Conservation (phyloP, 2,113 vertebrate species). For the Setophaga kirtlandii region DNA sequence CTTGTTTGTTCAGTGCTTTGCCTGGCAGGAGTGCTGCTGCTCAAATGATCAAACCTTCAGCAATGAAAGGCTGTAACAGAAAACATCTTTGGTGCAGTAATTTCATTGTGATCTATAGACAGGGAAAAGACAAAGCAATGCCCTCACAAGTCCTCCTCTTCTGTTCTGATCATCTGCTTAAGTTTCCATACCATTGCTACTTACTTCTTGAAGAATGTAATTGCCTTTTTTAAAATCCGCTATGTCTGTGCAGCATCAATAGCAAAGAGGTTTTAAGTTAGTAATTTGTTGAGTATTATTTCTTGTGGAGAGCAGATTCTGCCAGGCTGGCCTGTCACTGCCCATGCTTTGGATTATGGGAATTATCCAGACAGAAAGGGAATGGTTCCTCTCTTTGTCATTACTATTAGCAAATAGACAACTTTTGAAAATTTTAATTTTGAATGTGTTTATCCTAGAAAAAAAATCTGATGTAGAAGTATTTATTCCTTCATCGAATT, state of each 20-base stretch:
- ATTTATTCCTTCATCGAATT: not conserved
- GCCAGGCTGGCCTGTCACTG: not conserved
- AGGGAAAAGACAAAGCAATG: not conserved
- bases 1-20: not conserved
- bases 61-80: not conserved
- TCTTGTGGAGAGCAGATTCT: not conserved
- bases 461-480: not conserved
- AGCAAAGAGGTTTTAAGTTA: not conserved
- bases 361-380: not conserved
- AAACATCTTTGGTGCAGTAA: not conserved
- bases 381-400: not conserved
- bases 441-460: not conserved
- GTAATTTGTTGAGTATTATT: not conserved
- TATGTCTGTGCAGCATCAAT: accelerated
- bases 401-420: not conserved
- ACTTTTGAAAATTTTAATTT: not conserved
- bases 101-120: not conserved
- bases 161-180: not conserved
- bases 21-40: not conserved
- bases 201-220: not conserved
- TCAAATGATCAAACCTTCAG: not conserved
- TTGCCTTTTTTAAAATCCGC: not conserved
- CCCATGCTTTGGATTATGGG: not conserved
- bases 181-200: not conserved
- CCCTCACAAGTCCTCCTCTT: not conserved